Evolutionary conservation across 2,113 vertebrate genomes (phyloP).

Genomic region (Ascaphus truei): DNA sequence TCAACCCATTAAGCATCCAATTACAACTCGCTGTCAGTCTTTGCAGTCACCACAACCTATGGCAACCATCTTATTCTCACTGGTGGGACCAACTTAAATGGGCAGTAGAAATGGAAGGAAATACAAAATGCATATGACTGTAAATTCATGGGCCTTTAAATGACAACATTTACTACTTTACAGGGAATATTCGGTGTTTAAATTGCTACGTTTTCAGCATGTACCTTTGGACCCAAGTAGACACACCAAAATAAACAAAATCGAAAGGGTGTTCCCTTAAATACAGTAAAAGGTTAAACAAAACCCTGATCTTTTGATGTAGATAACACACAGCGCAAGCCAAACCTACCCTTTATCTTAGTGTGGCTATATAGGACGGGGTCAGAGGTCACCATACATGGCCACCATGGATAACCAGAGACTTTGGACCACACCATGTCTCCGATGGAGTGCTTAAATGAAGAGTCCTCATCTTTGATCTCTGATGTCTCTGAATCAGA

Average conservation of each 20-base stretch:
- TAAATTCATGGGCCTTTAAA: no score
- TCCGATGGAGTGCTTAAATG: constrained; percentile 72
- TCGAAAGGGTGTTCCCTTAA: neutral
- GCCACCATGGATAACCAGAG: constrained; percentile 96
- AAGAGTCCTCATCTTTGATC: constrained; percentile 52
- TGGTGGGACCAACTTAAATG: no score
- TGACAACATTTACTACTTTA: no score
- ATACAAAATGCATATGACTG: no score
- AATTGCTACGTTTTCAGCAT: no score
- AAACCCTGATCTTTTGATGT: neutral
- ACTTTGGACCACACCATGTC: constrained; percentile 96
- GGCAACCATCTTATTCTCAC: no score
- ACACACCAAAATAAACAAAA: neutral
- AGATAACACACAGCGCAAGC: neutral
- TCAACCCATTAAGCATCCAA: neutral
- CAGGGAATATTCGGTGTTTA: no score
- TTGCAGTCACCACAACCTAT: no score
- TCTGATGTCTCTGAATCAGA: constrained; percentile 53
- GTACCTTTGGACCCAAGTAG: no score
- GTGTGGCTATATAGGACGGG: constrained; percentile 78
- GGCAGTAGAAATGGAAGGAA: no score
- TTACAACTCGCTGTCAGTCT: neutral
- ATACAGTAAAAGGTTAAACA: no score
- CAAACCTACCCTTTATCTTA: constrained; percentile 79
- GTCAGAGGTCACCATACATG: constrained; percentile 92